Evolutionary conservation across 2,797 vertebrate genomes (phyloP), one percentile per base, ranked within the genome.

Genomic region (Pipistrellus pygmaeus): DNA sequence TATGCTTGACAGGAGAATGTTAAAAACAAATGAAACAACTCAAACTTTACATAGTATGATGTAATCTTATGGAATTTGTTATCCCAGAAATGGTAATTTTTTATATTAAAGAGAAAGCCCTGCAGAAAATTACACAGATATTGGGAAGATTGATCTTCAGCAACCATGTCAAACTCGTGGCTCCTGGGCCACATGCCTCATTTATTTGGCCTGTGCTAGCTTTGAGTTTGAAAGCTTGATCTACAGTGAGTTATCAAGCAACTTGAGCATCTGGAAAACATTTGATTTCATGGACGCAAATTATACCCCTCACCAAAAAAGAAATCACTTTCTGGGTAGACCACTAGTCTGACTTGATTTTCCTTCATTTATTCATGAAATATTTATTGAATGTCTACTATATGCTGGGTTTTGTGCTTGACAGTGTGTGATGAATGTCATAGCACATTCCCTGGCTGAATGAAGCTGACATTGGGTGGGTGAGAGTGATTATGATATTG

Each of bases 291-390:
- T 85, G n/a, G 64, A 64, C 78, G 2, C 21, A 62, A 88, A 62
- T 51, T 71, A 10, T 9, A n/a, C 12, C 21, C 30, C 46, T 86
- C 66, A 80, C 64, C 66, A 83, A 73, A 72, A 87, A 68, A 75
- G 30, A 38, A 86, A 76, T 94, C 44, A 84, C 76, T 75, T 81
- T 21, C 38, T 75, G 44, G 68, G 18, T 35, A 93, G 72, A 81
- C 25, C 44, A 66, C 80, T 85, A 62, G 53, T 88, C 48, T 93
- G 72, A 60, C 46, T 91, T 94, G 48, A 95, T 93, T 95, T 84
- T 76, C 41, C 21, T 96, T 94, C 13, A 46, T 87, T 93, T 95
- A 77, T 60, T 89, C 68, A 87, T 94, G 30, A 94, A 95, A 38
- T 94, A 93, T 66, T 91, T 91, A 91, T 73, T 76, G 71, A 88